Conservation (phyloP, 2,797 vertebrate genomes). For the Uromys caudimaculatus region DNA sequence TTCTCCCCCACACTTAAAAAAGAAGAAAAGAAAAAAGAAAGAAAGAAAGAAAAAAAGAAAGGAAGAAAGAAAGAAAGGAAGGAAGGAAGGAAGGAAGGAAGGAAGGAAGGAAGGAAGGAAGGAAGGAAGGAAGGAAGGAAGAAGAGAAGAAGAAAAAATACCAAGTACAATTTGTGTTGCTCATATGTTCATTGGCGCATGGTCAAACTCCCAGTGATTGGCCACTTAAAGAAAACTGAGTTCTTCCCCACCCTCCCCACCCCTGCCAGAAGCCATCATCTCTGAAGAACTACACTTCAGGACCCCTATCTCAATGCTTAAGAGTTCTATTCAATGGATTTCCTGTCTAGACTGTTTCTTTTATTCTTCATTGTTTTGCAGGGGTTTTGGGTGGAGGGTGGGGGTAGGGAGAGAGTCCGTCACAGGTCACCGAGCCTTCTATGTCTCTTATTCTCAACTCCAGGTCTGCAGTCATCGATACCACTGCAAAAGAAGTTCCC, state of each 20-base stretch:
- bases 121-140: no score
- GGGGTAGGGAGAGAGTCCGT: background rate
- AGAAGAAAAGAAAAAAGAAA: background rate
- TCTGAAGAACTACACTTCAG: background rate
- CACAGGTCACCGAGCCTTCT: background rate
- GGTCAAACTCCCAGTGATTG: background rate
- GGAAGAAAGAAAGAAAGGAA: no score
- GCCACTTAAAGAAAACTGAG: background rate
- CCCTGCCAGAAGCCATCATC: background rate
- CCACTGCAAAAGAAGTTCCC: background rate
- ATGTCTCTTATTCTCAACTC: background rate
- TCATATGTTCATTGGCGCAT: background rate
- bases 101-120: no score
- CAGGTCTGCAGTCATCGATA: background rate
- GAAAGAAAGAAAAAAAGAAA: no score
- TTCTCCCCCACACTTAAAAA: background rate
- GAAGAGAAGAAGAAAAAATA: background rate
- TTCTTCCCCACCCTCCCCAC: background rate
- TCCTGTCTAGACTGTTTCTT: background rate
- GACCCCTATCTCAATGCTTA: background rate
- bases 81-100: no score
- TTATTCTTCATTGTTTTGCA: background rate
- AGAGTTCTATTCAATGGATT: background rate
- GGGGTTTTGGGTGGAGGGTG: background rate
- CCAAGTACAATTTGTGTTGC: background rate